Percentiles rank a stretch among this genome's conserved stretches.
Conservation (phyloP, 2,797 vertebrate genomes). For the Girardinus metallicus region DNA sequence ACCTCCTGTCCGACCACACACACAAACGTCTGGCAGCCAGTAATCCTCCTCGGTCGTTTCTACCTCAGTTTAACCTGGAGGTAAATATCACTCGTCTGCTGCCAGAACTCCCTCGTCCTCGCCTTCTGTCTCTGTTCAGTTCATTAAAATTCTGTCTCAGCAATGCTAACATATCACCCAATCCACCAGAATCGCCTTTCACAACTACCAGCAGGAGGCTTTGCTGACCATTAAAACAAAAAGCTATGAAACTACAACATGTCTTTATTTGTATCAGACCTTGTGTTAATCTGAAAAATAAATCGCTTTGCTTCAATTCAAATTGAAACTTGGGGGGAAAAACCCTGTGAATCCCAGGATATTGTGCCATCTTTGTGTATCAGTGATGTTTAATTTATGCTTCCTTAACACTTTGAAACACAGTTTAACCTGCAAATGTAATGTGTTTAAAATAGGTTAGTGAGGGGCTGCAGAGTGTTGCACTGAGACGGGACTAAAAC, state of each 20-base stretch:
- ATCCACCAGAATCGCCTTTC: neutral
- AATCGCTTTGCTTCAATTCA: neutral
- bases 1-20: constrained; percentile 43
- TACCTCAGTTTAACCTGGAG: constrained; percentile 59
- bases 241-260: neutral
- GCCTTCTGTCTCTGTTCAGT: constrained; percentile 1
- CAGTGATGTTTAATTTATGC: neutral
- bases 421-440: neutral
- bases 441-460: neutral
- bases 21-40: constrained; percentile 34
- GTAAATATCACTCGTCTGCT: constrained; percentile 41
- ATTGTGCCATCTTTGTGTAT: neutral
- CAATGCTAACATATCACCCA: neutral
- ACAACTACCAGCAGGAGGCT: neutral
- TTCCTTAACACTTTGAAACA: neutral
- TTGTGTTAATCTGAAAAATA: neutral
- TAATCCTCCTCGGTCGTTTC: constrained; percentile 37
- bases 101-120: neutral
- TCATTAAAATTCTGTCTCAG: constrained; percentile 2
- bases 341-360: neutral
- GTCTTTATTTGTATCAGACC: neutral
- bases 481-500: neutral
- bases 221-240: neutral
- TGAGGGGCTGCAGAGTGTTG: neutral
- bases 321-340: neutral